These are phyloP conservation scores for Pleuronectes platessa DNA, from an alignment of 2,113 vertebrate species.

Conservation along the genomic window DNA sequence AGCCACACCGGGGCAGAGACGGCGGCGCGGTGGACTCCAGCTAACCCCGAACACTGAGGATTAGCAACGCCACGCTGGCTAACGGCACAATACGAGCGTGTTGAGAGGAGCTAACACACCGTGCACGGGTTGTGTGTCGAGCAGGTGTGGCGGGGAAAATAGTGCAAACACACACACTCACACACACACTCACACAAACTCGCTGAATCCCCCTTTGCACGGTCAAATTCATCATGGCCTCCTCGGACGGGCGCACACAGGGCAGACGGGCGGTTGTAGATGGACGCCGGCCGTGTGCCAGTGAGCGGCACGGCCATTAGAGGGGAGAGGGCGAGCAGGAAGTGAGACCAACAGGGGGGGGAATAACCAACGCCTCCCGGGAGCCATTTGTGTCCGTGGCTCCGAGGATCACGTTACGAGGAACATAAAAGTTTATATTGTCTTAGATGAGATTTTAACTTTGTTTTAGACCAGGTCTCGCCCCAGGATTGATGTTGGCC, in stretches of 20 bases:
- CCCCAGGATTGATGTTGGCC: slow-evolving; percentile 50
- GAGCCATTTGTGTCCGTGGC: slow-evolving; percentile 40
- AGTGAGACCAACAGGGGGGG: background rate
- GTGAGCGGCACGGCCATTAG: slow-evolving; percentile 72
- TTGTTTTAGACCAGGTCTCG: slow-evolving; percentile 45
- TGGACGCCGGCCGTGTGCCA: slow-evolving; percentile 60
- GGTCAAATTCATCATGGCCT: slow-evolving; percentile 41
- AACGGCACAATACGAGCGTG: slow-evolving; percentile 46
- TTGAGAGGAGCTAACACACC: slow-evolving; percentile 61
- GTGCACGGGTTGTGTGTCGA: slow-evolving; percentile 33
- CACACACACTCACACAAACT: background rate
- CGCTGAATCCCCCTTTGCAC: slow-evolving; percentile 7
- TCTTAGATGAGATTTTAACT: slow-evolving; percentile 69
- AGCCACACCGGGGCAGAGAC: slow-evolving; percentile 47
- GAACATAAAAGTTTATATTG: slow-evolving; percentile 65
- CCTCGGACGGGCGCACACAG: slow-evolving; percentile 21
- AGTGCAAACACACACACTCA: slow-evolving; percentile 9
- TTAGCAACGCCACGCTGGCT: slow-evolving; percentile 67
- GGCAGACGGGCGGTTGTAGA: slow-evolving; percentile 70
- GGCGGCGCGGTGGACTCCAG: slow-evolving; percentile 46
- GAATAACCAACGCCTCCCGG: slow-evolving; percentile 49
- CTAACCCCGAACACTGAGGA: slow-evolving; percentile 58
- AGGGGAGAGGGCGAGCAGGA: slow-evolving; percentile 20
- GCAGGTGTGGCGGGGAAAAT: slow-evolving; percentile 58
- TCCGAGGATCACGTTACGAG: slow-evolving; percentile 58